These are phyloP conservation scores for Lasiurus borealis DNA, from an alignment of 2,113 vertebrate genomes.

Conservation along the genomic window DNA sequence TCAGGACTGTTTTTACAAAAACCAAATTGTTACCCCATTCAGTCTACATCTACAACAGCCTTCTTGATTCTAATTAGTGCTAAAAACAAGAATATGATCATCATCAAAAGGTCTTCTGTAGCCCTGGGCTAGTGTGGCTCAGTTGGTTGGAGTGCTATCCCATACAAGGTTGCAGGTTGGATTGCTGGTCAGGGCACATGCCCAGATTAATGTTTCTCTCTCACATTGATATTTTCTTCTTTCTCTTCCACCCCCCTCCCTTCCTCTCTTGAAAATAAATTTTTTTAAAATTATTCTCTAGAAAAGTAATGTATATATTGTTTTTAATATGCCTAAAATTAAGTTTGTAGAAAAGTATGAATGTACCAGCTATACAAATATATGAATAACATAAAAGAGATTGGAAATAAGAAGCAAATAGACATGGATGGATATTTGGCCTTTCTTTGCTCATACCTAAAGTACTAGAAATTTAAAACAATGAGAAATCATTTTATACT, in stretches of 20 bases:
- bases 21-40: not conserved
- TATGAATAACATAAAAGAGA: accelerated
- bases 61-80: not conserved
- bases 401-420: not conserved
- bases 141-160: not conserved
- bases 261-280: not conserved
- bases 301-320: not conserved
- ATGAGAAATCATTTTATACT: not conserved
- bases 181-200: not conserved
- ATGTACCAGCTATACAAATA: no score
- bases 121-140: no score
- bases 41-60: accelerated
- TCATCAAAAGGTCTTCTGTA: not conserved
- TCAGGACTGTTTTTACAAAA: not conserved
- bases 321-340: not conserved
- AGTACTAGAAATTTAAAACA: not conserved
- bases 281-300: not conserved
- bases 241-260: not conserved
- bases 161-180: not conserved
- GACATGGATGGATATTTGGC: accelerated
- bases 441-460: not conserved
- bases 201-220: not conserved
- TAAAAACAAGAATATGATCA: not conserved
- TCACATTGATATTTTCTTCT: not conserved
- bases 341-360: not conserved